phyloP scores from a whole-genome alignment of 2,113 vertebrate species.

The Acrocephalus arundinaceus region DNA sequence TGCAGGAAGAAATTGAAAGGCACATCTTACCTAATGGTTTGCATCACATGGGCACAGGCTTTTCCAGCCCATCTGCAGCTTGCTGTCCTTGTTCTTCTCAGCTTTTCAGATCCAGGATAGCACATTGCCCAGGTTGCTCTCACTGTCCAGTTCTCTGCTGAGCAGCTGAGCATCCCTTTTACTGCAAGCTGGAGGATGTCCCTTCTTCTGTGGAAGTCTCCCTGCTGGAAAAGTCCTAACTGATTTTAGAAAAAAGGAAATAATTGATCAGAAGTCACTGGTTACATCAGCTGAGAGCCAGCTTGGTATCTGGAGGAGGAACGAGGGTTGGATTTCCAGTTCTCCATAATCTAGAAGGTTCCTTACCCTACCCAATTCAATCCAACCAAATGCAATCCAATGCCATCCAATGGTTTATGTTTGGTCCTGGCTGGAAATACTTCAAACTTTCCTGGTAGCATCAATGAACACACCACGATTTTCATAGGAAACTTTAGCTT shows the following conservation, averaged over 20 bases:
- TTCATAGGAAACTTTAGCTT: background rate
- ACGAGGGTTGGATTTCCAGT: background rate
- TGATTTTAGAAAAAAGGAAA: background rate
- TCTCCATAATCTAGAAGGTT: background rate
- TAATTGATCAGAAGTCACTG: background rate
- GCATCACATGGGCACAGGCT: background rate
- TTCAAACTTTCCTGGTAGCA: background rate
- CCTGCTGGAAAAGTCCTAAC: background rate
- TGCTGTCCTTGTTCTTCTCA: background rate
- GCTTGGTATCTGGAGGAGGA: background rate
- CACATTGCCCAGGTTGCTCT: rapidly evolving
- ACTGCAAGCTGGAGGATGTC: background rate
- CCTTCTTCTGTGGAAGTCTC: background rate
- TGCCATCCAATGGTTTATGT: background rate
- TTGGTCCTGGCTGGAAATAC: background rate
- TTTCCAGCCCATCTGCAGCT: background rate
- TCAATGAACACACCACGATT: rapidly evolving
- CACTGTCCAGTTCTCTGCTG: background rate
- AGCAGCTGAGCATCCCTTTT: background rate
- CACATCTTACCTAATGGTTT: background rate
- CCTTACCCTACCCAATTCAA: background rate
- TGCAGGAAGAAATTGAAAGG: background rate
- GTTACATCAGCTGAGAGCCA: rapidly evolving
- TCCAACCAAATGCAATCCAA: background rate
- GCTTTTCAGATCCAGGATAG: background rate